These are phyloP conservation scores for Lepidotrigona ventralis DNA, from an alignment of 1,140 invertebrate species.

Conservation along the genomic window DNA sequence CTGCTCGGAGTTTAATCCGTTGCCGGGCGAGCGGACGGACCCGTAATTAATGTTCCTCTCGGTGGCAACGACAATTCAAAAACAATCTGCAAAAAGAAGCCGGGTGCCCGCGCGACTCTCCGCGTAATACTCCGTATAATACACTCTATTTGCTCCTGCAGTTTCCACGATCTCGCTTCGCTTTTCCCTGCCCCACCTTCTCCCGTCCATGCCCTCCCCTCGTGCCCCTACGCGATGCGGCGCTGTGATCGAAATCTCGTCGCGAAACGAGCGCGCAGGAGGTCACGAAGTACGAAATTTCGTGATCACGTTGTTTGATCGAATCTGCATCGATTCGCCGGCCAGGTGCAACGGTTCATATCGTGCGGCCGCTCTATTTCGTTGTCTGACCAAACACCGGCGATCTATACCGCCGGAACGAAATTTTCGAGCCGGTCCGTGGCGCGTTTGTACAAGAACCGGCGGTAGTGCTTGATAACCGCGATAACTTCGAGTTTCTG, in stretches of 20 bases:
- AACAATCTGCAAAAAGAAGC: slow-evolving; percentile 26
- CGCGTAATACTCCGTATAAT: neutral
- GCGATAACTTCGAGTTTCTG: neutral
- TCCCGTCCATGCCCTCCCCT: too few relatives aligned
- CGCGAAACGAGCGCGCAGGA: neutral
- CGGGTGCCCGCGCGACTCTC: neutral
- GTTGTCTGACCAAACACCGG: neutral
- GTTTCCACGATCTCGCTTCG: neutral
- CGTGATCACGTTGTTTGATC: slow-evolving; percentile 10
- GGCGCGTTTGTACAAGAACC: neutral
- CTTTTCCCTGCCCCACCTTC: neutral
- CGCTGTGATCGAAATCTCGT: slow-evolving; percentile 7
- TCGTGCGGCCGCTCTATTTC: neutral
- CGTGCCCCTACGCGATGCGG: too few relatives aligned
- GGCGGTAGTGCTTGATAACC: slow-evolving; percentile 33
- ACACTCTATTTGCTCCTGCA: neutral
- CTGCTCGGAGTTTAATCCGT: slow-evolving; percentile 41
- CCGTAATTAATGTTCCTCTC: slow-evolving; percentile 42
- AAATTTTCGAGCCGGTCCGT: neutral
- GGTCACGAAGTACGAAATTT: slow-evolving; percentile 13
- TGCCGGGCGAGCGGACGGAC: neutral
- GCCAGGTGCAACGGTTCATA: neutral
- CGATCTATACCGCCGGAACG: neutral
- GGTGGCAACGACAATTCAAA: slow-evolving; percentile 19
- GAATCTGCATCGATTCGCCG: neutral